Evolutionary conservation across 2,888 invertebrate genomes (phyloP), one percentile per base, ranked within the genome.

Genomic region (Alloplasta piceator): DNA sequence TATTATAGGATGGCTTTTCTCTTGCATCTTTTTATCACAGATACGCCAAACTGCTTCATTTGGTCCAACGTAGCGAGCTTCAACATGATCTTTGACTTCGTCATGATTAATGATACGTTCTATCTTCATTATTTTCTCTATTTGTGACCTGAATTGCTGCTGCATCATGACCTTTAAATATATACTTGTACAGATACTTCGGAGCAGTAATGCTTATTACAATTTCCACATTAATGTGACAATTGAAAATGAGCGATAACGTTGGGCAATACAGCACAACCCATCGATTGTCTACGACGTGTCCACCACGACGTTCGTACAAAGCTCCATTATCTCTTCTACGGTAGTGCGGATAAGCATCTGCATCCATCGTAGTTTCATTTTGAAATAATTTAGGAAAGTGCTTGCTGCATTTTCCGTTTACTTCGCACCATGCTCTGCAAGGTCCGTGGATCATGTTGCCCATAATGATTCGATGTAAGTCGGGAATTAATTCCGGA

Each of bases 401-500:
- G 41, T 82, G 71, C 77, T 89, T 89, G 26, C 1, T 2, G 26
- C 26, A 26, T 26, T 26, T 26, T 26, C 26, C 26, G 26, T 26
- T 26, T 3, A 85, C 83, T 12, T 83, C 83, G 63, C 80, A 83
- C 82, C 84, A 85, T 56, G 77, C 52, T 1, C 88, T 87, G 83
- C 90, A 91, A 70, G 90, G 87, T 72, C 90, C 89, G 86, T 92
- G 89, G 63, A 90, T 86, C 90, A 92, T 90, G 73, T 87, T 82
- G 70, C 85, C 84, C 36, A 58, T 85, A 4, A 93, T 86, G 52
- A 26, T 26, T 3, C 26, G 26, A 26, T 26, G 26, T 3, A 26
- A 26, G 26, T 26, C 26, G 26, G 26, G 26, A 26, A 2, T 26
- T 26, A 26, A 1, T 2, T 26, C 26, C 3, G 82, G 79, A 82